Evolutionary conservation across 1,140 invertebrate genomes (phyloP).

Genomic region (Pectinophora gossypiella): DNA sequence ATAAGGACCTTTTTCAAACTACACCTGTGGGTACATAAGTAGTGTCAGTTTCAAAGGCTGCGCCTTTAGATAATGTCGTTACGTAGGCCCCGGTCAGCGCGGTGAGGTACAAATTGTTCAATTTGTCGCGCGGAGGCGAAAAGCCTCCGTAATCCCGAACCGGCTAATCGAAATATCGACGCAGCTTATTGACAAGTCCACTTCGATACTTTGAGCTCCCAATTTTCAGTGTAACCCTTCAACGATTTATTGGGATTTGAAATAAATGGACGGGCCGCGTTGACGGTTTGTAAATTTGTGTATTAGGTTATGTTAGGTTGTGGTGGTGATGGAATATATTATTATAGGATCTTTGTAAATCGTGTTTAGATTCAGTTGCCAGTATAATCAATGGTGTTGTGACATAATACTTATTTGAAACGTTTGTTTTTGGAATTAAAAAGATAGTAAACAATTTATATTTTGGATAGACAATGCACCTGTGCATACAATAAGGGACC

Average conservation of each 20-base stretch:
- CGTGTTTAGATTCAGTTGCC: no score
- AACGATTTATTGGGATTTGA: background rate
- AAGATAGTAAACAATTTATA: no score
- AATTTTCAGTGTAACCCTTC: constrained; percentile 3
- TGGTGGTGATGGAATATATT: no score
- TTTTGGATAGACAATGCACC: no score
- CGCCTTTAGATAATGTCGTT: background rate
- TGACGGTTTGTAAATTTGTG: background rate
- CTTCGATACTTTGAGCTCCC: background rate
- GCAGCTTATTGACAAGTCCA: constrained; percentile 38
- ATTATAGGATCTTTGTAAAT: no score
- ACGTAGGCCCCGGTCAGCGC: background rate
- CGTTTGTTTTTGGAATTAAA: no score
- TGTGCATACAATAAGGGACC: no score
- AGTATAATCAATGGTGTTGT: no score
- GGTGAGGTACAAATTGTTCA: constrained; percentile 58
- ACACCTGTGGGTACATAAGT: background rate
- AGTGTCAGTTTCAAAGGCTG: background rate
- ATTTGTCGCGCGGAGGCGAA: constrained; percentile 66
- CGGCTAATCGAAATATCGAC: constrained; percentile 71
- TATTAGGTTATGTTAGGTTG: no score
- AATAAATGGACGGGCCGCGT: background rate
- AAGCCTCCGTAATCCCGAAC: constrained; percentile 65
- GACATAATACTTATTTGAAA: no score
- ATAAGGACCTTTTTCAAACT: background rate